Percentiles rank a stretch among this genome's conserved stretches.
These are phyloP conservation scores for Rhagonycha fulva DNA, from an alignment of 2,888 invertebrate genomes.

Conservation along the genomic window DNA sequence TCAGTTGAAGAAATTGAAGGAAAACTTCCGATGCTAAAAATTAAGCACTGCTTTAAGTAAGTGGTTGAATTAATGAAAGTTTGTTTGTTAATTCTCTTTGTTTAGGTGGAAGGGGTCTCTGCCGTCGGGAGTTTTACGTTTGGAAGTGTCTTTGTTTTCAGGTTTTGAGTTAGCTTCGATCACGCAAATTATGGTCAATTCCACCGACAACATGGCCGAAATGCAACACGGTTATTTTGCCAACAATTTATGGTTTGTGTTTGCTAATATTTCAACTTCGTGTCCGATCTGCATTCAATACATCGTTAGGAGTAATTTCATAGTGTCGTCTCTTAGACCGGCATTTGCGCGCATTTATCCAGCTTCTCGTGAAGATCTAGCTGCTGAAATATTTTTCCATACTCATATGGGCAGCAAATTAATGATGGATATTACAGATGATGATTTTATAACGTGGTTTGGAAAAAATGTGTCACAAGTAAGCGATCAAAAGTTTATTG, in stretches of 20 bases:
- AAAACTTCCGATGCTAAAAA: conserved; percentile 65
- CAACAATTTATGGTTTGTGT: conserved; percentile 68
- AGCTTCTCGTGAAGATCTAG: conserved; percentile 64
- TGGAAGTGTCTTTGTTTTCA: conserved; percentile 67
- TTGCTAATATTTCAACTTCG: conserved; percentile 64
- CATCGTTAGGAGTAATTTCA: conserved; percentile 62
- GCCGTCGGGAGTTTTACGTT: conserved; percentile 64
- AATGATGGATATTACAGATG: conserved; percentile 65
- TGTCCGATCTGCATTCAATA: conserved; percentile 69
- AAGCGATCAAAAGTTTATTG: conserved; percentile 7
- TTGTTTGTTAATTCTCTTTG: neutral
- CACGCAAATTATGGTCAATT: conserved; percentile 55
- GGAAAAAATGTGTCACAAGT: conserved; percentile 62
- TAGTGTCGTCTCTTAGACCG: conserved; percentile 65
- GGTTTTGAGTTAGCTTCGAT: conserved; percentile 64
- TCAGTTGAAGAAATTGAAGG: conserved; percentile 69
- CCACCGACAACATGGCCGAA: conserved; percentile 63
- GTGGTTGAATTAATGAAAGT: neutral
- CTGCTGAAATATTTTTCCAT: conserved; percentile 69
- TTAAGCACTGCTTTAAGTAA: conserved; percentile 68
- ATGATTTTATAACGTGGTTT: conserved; percentile 71
- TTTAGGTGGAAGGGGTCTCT: conserved; percentile 64
- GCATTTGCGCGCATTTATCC: conserved; percentile 68
- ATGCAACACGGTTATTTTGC: conserved; percentile 64
- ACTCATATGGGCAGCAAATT: conserved; percentile 63